Base-by-base conservation (phyloP, 2,113 vertebrate species). In the Engraulis encrasicolus region DNA sequence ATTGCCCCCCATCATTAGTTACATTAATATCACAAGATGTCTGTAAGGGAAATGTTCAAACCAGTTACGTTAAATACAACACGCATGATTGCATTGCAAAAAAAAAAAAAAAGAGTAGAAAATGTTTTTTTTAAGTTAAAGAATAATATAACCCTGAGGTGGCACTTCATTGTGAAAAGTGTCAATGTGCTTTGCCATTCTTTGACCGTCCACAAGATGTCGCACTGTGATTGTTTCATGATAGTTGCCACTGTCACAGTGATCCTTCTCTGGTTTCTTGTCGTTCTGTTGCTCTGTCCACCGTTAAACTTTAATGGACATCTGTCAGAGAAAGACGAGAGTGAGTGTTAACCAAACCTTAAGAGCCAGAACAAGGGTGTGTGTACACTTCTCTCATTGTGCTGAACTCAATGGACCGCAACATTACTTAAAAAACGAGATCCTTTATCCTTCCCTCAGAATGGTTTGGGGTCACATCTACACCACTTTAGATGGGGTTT, bases 301-400 rank as follows among this genome's bases (percentile, higher is more conserved):
- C 27, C 77, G 11, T 93, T 86, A 91, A 80, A 94, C 88, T 86
- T 92, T 52, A 79, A 95, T 90, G 36, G 78, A 81, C 27, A 94
- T 92, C 94, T 95, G 91, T 79, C 15, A 86, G 27, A 88, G 27
- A 83, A 58, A 85, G 78, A 83, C 14, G 71, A 82, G 18, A 80
- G 49, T 54, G 52, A 88, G 40, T 20, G 52, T 90, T 87, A 89
- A 89, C 14, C 66, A 86, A 90, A 82, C 27, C 23, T 82, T 48
- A 78, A 74, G 11, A 34, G 31, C 31, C 31, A 27, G 66, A 74
- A 74, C 66, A 18, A 74, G 54, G 50, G 19, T 17, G 27, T 17
- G n/a, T 36, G 9, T n/a, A n/a, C 12, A 34, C 66, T 17, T 34
- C 66, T 74, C 66, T 34, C 12, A 34, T 34, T 74, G 14, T 14